Base-by-base conservation (phyloP, 2,113 vertebrate genomes). In the Myiozetetes cayanensis region DNA sequence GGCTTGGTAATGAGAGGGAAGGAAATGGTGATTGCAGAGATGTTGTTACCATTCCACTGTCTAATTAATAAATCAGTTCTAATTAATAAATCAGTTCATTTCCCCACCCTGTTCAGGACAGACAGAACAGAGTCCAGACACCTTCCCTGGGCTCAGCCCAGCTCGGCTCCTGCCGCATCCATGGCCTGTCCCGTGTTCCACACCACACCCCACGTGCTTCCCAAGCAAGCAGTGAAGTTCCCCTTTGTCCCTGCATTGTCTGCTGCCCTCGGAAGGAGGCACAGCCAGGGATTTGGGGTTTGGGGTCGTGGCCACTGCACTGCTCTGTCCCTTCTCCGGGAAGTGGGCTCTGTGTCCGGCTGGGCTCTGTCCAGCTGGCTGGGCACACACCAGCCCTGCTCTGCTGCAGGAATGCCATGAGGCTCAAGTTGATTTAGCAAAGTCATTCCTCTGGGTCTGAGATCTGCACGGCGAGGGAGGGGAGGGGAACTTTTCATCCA, bases 241-340 rank as follows among this genome's bases (percentile, higher is more conserved):
- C 44, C 28, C 14, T 65, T 41, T 63, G 59, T 33, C 31, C 67
- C 71, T 50, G 9, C 30, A 0, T 12, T 37, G n/a, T 43, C 37
- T 73, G 20, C 72, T 73, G 66, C 39, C 0, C 67, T 90, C 44
- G 12, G 65, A 18, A 6, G 77, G 67, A 46, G 79, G 6, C 43
- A 3, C 28, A 30, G 3, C 1, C 52, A 12, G 63, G 66, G 62
- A 1, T 47, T 17, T 0, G 50, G 65, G 56, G 1, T 0, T 31
- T 56, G 56, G 76, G 75, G 35, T 87, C 1, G 0, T 33, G 44
- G 74, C 71, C 1, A 0, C 4, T 68, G 85, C 53, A 70, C 84
- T 50, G 53, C 18, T 22, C 49, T 59, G 47, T 6, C 70, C 3
- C 4, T 61, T 61, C 74, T 90, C 8, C 0, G 0, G 82, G 4